Conservation (phyloP, 1,140 invertebrate species). For the Diplogasteroides magnus region DNA sequence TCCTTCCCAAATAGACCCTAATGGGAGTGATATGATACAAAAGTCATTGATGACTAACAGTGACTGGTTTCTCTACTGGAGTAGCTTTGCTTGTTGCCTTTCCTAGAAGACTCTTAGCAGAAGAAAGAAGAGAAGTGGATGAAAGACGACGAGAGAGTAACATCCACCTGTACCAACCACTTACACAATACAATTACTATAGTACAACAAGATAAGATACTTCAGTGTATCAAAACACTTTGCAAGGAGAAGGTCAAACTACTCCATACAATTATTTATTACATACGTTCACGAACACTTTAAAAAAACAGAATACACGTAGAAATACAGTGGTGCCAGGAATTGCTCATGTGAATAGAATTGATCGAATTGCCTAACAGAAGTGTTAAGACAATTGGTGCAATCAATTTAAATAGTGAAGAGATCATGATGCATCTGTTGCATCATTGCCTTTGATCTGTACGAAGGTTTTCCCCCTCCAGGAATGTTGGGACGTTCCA, state of each 20-base stretch:
- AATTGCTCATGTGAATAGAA: background rate
- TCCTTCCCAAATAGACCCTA: slow-evolving; percentile 35
- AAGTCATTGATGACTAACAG: too few species aligned
- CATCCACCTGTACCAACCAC: too few species aligned
- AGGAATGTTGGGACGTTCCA: slow-evolving; percentile 10
- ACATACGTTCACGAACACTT: background rate
- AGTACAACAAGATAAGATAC: too few species aligned
- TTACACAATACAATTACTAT: too few species aligned
- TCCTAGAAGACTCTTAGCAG: slow-evolving; percentile 8
- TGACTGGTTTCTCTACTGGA: too few species aligned
- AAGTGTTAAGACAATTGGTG: background rate
- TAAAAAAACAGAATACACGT: background rate
- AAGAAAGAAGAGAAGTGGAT: background rate
- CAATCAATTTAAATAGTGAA: slow-evolving; percentile 2
- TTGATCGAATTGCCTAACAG: background rate
- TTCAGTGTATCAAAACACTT: slow-evolving; percentile 1
- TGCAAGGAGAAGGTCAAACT: background rate
- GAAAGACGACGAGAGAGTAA: slow-evolving; percentile 1
- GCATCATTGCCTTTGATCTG: background rate
- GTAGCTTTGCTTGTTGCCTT: slow-evolving; percentile 2
- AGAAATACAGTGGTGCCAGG: background rate
- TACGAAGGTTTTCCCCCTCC: background rate
- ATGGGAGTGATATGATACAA: slow-evolving; percentile 4
- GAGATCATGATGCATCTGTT: slow-evolving; percentile 7
- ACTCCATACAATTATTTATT: background rate